Percentiles rank a stretch among this genome's conserved stretches.
phyloP scores from a whole-genome alignment of 2,113 vertebrate genomes.

The Ondatra zibethicus region DNA sequence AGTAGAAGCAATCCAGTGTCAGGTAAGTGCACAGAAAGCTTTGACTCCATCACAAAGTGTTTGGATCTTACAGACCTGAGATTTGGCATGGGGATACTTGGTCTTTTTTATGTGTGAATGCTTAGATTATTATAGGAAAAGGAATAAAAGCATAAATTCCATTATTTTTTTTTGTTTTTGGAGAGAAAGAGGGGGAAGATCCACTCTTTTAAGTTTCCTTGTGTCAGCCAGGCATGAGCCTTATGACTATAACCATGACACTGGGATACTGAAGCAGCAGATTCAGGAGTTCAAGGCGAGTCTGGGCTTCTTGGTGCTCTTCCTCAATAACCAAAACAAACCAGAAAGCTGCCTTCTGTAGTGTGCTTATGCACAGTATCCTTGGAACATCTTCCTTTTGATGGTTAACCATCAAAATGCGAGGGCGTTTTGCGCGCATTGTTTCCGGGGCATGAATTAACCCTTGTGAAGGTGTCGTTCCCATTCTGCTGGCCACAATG shows the following conservation, averaged over 20 bases:
- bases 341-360: background rate
- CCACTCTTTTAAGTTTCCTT: constrained; percentile 2
- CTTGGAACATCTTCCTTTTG: background rate
- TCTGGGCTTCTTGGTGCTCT: background rate
- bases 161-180: background rate
- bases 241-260: background rate
- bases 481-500: background rate
- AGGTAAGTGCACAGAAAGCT: constrained; percentile 84
- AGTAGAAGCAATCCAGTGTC: constrained; percentile 96
- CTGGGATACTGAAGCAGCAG: background rate
- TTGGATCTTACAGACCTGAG: background rate
- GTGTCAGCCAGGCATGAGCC: background rate
- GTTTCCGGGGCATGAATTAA: background rate
- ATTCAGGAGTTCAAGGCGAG: background rate
- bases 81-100: background rate
- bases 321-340: background rate
- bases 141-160: background rate
- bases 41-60: background rate
- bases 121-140: constrained; percentile 14
- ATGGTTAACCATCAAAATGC: background rate
- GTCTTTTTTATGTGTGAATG: constrained; percentile 1
- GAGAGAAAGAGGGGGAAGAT: background rate
- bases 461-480: background rate
- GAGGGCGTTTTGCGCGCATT: background rate
- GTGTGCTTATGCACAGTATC: background rate